These are phyloP conservation scores for Amphimallon solstitiale DNA, from an alignment of 2,888 invertebrate species.

Conservation along the genomic window DNA sequence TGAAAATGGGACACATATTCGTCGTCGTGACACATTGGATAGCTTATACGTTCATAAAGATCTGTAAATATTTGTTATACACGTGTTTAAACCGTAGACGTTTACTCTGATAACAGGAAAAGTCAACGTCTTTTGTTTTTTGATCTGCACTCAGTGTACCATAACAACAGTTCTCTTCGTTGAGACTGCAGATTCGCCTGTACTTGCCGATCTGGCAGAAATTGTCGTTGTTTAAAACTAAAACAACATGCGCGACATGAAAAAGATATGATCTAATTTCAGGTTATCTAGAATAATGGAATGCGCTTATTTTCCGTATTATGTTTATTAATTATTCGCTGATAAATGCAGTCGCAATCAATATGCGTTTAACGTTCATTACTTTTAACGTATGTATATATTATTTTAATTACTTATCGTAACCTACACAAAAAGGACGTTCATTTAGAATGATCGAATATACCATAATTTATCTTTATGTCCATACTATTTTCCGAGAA, in stretches of 20 bases:
- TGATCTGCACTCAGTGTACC: slow-evolving; percentile 38
- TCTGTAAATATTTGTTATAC: slow-evolving; percentile 10
- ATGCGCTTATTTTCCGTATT: slow-evolving; percentile 14
- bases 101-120: slow-evolving; percentile 17
- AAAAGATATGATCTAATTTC: slow-evolving; percentile 1
- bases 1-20: too few species aligned
- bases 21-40: too few species aligned
- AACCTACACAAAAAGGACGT: too few species aligned
- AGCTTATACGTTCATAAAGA: background rate
- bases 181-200: slow-evolving; percentile 15
- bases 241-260: slow-evolving; percentile 3
- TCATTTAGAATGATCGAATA: too few species aligned
- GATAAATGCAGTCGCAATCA: background rate
- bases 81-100: background rate
- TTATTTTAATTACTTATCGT: background rate
- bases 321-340: background rate
- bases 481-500: too few species aligned
- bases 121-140: slow-evolving; percentile 22
- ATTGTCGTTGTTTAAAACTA: background rate
- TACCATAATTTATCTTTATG: too few species aligned
- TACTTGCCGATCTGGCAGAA: slow-evolving; percentile 1
- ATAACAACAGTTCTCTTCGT: slow-evolving; percentile 39
- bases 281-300: slow-evolving; percentile 1
- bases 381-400: background rate
- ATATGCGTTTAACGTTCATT: background rate